Evolutionary conservation across 2,797 vertebrate genomes (phyloP).

Genomic region (Capromys pilorides): DNA sequence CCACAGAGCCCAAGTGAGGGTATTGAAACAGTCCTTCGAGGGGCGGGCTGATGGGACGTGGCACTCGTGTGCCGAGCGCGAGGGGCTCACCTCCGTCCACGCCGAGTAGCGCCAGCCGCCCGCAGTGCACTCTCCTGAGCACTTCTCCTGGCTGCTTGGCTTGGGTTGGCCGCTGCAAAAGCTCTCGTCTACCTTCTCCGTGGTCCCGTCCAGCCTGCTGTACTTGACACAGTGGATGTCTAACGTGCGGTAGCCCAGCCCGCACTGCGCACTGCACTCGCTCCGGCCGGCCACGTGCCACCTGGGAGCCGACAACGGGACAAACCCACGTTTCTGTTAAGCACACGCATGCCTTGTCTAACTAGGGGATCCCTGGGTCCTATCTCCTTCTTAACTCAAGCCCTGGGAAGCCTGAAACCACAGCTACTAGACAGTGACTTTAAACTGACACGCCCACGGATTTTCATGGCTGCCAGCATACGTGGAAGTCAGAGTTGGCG

Average conservation of each 20-base stretch:
- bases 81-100: slow-evolving; percentile 94
- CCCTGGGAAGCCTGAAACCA: slow-evolving; percentile 3
- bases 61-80: not conserved
- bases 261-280: slow-evolving; percentile 95
- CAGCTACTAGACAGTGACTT: slow-evolving; percentile 22
- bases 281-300: slow-evolving; percentile 95
- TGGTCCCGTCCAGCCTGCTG: slow-evolving; percentile 90
- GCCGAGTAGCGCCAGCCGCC: slow-evolving; percentile 96
- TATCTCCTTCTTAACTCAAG: slow-evolving; percentile 8
- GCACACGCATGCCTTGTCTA: not conserved
- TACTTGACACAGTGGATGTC: slow-evolving; percentile 96
- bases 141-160: slow-evolving; percentile 93
- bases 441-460: not conserved
- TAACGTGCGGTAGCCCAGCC: slow-evolving; percentile 92
- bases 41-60: not conserved
- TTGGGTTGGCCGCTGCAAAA: slow-evolving; percentile 92
- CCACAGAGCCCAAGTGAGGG: not conserved
- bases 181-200: slow-evolving; percentile 93
- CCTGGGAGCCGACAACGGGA: slow-evolving; percentile 80
- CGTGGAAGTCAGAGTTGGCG: not conserved
- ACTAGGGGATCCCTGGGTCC: not conserved
- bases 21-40: not conserved
- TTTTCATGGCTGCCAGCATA: not conserved
- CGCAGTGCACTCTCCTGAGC: slow-evolving; percentile 94
- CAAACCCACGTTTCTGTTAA: not conserved